Conservation (phyloP, 2,113 vertebrate genomes). For the Azemiops feae region DNA sequence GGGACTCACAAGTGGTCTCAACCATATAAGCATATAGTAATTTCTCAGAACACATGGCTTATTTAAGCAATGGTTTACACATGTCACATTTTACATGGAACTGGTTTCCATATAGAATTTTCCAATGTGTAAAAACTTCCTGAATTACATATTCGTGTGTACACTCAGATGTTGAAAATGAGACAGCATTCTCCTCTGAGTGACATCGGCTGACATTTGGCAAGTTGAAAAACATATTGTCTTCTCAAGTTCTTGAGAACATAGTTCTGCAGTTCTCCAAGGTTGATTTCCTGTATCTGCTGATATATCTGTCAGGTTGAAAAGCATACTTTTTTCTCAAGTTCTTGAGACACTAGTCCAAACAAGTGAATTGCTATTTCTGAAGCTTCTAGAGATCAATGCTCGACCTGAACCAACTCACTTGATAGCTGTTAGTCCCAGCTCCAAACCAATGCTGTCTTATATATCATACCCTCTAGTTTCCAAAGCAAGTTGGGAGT, state of each 20-base stretch:
- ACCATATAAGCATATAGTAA: background rate
- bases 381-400: background rate
- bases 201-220: background rate
- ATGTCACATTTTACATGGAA: background rate
- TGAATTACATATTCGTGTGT: background rate
- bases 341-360: background rate
- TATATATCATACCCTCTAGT: background rate
- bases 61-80: background rate
- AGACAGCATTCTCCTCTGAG: background rate
- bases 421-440: background rate
- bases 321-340: background rate
- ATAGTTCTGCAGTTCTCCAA: background rate
- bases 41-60: background rate
- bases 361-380: background rate
- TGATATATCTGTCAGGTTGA: background rate
- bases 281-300: background rate
- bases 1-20: background rate
- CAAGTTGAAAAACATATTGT: background rate
- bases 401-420: background rate
- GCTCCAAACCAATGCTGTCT: background rate
- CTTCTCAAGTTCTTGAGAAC: background rate
- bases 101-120: background rate
- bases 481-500: slow-evolving; percentile 35
- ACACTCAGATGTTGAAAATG: background rate
- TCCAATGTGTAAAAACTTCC: background rate